Evolutionary conservation across 2,888 invertebrate species (phyloP), one percentile per base, ranked within the genome.

Genomic region (Eristalinus sepulchralis): DNA sequence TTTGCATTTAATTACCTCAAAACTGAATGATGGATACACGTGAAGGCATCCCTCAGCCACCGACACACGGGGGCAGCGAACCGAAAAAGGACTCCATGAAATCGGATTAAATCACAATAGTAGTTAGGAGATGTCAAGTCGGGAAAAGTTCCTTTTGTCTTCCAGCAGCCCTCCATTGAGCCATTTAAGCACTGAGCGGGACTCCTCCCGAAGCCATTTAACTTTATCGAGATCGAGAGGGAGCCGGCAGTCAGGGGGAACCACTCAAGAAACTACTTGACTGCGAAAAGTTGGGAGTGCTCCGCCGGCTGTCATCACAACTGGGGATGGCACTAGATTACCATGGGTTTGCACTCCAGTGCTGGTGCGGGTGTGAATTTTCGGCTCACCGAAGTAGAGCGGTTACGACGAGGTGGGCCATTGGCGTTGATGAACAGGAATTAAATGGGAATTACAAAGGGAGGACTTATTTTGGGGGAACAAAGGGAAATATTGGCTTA

Each of bases 401-500:
- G 39, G 39, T 17, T 17, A n/a, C 47, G 47, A 6, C 17, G 47
- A 47, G 47, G 47, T 47, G 47, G 17, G 47, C 47, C 47, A 47
- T 17, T 47, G 47, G 17, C 47, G 47, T 47, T 34, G 63, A 17
- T 62, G 31, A 17, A 17, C 9, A 33, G 62, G 27, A 33, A 63
- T 34, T 31, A 62, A 62, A 34, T 63, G 39, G 39, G 47, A 17
- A 39, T 39, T 64, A 64, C 39, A 39, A 39, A 39, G 64, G 39
- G 17, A 39, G 36, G 13, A 34, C 10, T 60, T n/a, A 17, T 33
- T 8, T 10, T 17, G 20, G 20, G 11, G 9, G 13, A 5, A 22
- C 47, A n/a, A 47, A 47, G 47, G n/a, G 63, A 63, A 63, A 36
- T 22, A 36, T 24, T 64, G 64, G 20, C 39, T 39, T 64, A 64